Evolutionary conservation across 2,113 vertebrate genomes (phyloP), one percentile per base, ranked within the genome.

Genomic region (Machaerirhynchus nigripectus): DNA sequence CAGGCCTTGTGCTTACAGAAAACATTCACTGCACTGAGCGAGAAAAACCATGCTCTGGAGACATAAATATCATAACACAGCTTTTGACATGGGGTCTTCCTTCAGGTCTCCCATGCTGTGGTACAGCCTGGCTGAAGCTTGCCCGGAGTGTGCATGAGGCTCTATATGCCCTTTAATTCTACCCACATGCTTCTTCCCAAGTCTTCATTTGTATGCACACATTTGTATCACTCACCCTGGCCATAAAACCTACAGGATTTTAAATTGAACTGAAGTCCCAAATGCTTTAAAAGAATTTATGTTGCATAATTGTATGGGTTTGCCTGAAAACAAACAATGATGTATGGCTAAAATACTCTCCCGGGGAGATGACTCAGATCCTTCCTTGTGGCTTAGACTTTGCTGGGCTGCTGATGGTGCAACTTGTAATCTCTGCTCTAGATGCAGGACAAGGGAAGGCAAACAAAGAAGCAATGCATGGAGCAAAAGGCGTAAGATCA

Each of bases 221-320:
- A 30, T 65, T 75, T 65, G 60, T 75, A 96, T 96, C 67, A 37
- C 90, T 97, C 95, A 94, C 89, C 94, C 73, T 91, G 81, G 95
- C 91, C 97, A 93, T 98, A 97, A 98, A 98, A 88, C 93, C 91
- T 97, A 87, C 71, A 97, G 95, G 91, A 97, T 97, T 98, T 98
- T 96, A 98, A 98, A 98, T 97, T 97, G 97, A 95, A 96, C 91
- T 80, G 83, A 96, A 97, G 85, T 97, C 96, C 90, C 96, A 95
- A 97, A 98, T 96, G 97, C 97, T 97, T 96, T 97, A 94, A 95
- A 98, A 96, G 87, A 98, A 97, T 98, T 97, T 96, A 92, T 97
- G 97, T 97, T 98, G 97, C 97, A 96, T 98, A 98, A 98, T 98
- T 97, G 87, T 97, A 77, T n/a, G 81, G 73, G 89, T 97, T 96